Evolutionary conservation across 2,113 vertebrate species (phyloP), one percentile per base, ranked within the genome.

Genomic region (Psephotus haematonotus): DNA sequence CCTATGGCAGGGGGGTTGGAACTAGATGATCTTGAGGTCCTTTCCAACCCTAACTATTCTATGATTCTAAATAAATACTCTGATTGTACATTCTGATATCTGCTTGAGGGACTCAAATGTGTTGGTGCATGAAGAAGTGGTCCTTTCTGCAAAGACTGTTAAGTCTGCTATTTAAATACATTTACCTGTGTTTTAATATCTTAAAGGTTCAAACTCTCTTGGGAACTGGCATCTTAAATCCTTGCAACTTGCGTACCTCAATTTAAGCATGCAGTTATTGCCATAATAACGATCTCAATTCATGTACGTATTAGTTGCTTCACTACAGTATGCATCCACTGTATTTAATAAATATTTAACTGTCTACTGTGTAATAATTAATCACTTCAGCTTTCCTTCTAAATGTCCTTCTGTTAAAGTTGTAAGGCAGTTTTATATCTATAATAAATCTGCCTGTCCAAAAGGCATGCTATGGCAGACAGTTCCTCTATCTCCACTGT

Each of bases 281-380:
- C 8, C 23, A 31, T 60, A 74, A 92, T 75, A 31, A 60, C 74
- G 64, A 86, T 52, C 60, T 53, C 31, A 64, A n/a, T 82, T 81
- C 44, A 31, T 81, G 64, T 59, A 23, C 39, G 60, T 27, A 52
- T 86, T 81, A 74, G 23, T 37, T 89, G 49, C 41, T 86, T 93
- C 68, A 88, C 50, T 81, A 44, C 60, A 60, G 33, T 28, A 31
- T 71, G 24, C 35, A 57, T 41, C 59, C 37, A 9, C 74, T 46
- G 25, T 86, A 86, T 94, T 92, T 90, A 92, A 95, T 96, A 93
- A 95, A 93, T 97, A 92, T 91, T 96, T 93, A 86, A 94, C 71
- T 90, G 65, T 78, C 88, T 74, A 27, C 46, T 78, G 35, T 86
- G 79, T 71, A 96, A 96, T 95, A 95, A 92, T 96, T 93, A 96